phyloP scores from a whole-genome alignment of 1,140 invertebrate species.

The Brachionus koreanus region DNA sequence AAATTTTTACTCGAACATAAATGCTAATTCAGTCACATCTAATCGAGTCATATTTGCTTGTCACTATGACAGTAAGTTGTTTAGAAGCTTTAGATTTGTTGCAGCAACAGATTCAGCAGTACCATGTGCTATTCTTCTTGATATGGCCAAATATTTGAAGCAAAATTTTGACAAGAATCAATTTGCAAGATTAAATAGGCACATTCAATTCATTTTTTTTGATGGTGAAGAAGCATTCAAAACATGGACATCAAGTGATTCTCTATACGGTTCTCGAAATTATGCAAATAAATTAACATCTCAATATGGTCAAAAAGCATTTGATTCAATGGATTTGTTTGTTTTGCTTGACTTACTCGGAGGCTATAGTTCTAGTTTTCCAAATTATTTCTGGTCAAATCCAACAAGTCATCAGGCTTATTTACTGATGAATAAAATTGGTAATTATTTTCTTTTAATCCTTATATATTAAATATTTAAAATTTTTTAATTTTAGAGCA shows the following conservation, averaged over 20 bases:
- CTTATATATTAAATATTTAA: too few relatives aligned
- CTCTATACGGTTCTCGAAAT: constrained; percentile 88
- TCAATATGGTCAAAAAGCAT: constrained; percentile 46
- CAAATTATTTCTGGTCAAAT: constrained; percentile 69
- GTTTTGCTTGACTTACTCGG: constrained; percentile 90
- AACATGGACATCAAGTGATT: constrained; percentile 79
- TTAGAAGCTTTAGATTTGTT: constrained; percentile 70
- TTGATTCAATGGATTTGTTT: constrained; percentile 72
- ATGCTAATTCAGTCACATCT: not conserved
- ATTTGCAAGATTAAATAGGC: not conserved
- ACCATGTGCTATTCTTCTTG: constrained; percentile 89
- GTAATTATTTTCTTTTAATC: too few relatives aligned
- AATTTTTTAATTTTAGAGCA: too few relatives aligned
- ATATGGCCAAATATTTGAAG: constrained; percentile 74
- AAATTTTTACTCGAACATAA: not conserved
- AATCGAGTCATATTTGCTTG: constrained; percentile 67
- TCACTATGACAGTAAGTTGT: constrained; percentile 91
- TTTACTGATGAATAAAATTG: constrained; percentile 48
- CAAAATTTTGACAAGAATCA: constrained; percentile 60
- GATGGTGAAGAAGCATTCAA: constrained; percentile 96
- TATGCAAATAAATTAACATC: constrained; percentile 71
- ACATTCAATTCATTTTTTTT: constrained; percentile 86
- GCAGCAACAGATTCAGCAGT: constrained; percentile 95
- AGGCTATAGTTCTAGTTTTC: constrained; percentile 74
- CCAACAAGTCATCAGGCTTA: constrained; percentile 28